A percentile compares a stretch with the other conserved stretches of the same genome.
Evolutionary conservation across 2,113 vertebrate species (phyloP).

Genomic region (Lethenteron camtschaticum): DNA sequence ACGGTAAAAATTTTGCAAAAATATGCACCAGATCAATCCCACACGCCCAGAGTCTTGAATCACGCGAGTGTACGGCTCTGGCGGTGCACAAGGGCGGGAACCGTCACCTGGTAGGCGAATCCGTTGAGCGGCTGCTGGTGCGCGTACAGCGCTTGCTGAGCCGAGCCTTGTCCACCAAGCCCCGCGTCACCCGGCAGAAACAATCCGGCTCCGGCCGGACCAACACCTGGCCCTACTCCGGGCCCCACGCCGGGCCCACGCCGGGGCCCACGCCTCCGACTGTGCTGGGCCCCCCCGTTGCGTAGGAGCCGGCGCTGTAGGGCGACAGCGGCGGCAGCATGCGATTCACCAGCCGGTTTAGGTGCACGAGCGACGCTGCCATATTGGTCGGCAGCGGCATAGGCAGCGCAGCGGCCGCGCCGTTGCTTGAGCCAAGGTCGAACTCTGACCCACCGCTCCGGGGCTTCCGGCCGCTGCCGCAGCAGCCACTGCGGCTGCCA

Average conservation of each 20-base stretch:
- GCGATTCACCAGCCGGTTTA: constrained; percentile 1
- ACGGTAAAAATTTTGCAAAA: too few species aligned
- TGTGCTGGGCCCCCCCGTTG: too few species aligned
- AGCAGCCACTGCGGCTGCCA: too few species aligned
- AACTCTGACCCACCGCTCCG: not conserved
- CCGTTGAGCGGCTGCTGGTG: constrained; percentile 6
- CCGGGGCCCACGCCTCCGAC: too few species aligned
- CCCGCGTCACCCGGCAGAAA: too few species aligned
- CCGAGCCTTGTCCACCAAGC: not conserved
- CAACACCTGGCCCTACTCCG: too few species aligned
- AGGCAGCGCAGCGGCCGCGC: not conserved
- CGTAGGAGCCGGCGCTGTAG: not conserved
- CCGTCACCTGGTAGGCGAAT: not conserved
- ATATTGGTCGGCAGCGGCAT: constrained; percentile 6
- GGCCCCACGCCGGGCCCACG: too few species aligned
- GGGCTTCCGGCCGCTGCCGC: not conserved
- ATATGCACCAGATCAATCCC: too few species aligned
- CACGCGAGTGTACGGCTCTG: too few species aligned
- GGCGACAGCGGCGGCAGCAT: constrained; percentile 3
- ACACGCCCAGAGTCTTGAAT: too few species aligned
- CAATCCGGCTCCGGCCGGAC: too few species aligned
- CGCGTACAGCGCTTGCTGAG: constrained; percentile 1
- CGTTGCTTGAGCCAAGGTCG: not conserved
- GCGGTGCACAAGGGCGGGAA: too few species aligned
- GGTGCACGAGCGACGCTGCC: constrained; percentile 2